Percentiles rank a stretch among this genome's conserved stretches.
These are phyloP conservation scores for Gallinago stenura DNA, from an alignment of 2,797 vertebrate genomes.

Conservation along the genomic window DNA sequence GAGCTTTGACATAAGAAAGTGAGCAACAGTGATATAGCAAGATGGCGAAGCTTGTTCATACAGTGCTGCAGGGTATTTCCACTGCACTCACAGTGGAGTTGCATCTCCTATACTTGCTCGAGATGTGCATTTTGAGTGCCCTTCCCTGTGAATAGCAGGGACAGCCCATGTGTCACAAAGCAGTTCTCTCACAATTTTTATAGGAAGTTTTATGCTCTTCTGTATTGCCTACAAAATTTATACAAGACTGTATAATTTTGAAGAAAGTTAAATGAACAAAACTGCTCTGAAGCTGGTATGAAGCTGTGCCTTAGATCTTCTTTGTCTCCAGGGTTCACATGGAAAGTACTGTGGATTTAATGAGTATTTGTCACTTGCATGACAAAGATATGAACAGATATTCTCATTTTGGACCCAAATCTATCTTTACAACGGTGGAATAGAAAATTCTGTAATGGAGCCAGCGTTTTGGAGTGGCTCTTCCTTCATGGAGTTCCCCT, in stretches of 20 bases:
- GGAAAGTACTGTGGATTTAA: conserved; percentile 17
- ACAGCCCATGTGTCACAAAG: background rate
- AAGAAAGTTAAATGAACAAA: conserved; percentile 17
- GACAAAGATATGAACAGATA: background rate
- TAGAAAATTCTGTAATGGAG: background rate
- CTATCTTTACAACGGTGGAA: background rate
- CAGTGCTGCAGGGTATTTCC: background rate
- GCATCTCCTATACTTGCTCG: background rate
- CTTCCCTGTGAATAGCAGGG: background rate
- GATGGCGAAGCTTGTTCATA: background rate
- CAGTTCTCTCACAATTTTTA: background rate
- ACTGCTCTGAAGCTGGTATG: background rate
- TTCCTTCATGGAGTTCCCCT: background rate
- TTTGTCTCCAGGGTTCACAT: background rate
- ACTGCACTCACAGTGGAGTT: background rate
- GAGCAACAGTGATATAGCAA: background rate
- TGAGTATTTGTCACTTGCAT: background rate
- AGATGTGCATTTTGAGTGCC: background rate
- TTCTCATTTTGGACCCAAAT: conserved; percentile 6
- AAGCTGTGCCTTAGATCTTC: background rate
- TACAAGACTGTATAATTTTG: background rate
- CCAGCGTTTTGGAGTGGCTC: background rate
- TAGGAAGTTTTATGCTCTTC: background rate
- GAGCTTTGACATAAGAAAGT: background rate
- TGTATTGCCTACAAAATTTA: background rate